A percentile compares a stretch with the other conserved stretches of the same genome.
Evolutionary conservation across 2,888 invertebrate genomes (phyloP).

Genomic region (Noctua janthina): DNA sequence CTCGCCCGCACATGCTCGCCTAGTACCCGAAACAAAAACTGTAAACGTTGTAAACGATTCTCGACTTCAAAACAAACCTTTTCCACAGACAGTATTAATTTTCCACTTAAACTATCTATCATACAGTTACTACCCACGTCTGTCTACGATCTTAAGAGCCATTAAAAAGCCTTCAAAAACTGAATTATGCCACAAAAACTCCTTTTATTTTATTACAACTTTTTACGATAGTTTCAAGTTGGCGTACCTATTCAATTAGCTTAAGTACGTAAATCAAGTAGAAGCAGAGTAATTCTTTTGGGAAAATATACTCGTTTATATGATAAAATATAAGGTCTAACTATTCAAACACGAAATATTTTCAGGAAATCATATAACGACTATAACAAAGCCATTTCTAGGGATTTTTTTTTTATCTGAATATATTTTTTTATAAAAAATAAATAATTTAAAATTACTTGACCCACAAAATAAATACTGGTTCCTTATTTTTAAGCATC

Average conservation of each 20-base stretch:
- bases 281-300: slow-evolving; percentile 24
- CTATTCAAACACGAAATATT: too few relatives aligned
- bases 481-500: too few relatives aligned
- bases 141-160: slow-evolving; percentile 14
- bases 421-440: too few relatives aligned
- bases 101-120: slow-evolving; percentile 7
- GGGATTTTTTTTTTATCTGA: too few relatives aligned
- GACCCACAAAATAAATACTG: too few relatives aligned
- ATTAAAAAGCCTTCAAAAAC: slow-evolving; percentile 38
- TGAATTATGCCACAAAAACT: slow-evolving; percentile 37
- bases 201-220: slow-evolving; percentile 49
- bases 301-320: slow-evolving; percentile 27
- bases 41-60: slow-evolving; percentile 71
- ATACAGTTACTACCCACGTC: slow-evolving; percentile 2
- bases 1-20: slow-evolving; percentile 75
- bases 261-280: slow-evolving; percentile 46
- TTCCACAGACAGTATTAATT: not conserved
- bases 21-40: slow-evolving; percentile 77
- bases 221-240: slow-evolving; percentile 45
- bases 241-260: slow-evolving; percentile 43
- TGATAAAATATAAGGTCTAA: slow-evolving; percentile 16
- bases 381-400: too few relatives aligned
- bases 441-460: too few relatives aligned
- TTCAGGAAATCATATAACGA: too few relatives aligned
- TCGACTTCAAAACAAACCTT: slow-evolving; percentile 20